Conservation (phyloP, 2,888 invertebrate species). For the Apotomis turbidana region DNA sequence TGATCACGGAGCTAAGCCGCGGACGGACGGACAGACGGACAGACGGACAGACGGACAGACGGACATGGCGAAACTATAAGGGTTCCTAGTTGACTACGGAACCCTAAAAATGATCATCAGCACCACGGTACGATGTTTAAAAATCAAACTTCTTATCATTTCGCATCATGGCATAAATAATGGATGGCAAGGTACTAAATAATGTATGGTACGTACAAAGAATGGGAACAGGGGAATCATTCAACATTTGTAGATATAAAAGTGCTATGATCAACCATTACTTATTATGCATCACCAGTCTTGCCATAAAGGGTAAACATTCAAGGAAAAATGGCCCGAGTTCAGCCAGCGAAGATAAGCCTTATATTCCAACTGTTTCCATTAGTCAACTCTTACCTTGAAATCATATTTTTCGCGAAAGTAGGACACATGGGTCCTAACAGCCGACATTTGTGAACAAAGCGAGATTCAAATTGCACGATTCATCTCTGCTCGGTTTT, state of each 20-base stretch:
- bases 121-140: too few relatives aligned
- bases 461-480: constrained; percentile 73
- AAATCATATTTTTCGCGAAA: constrained; percentile 21
- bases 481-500: constrained; percentile 66
- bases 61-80: too few relatives aligned
- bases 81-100: too few relatives aligned
- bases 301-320: constrained; percentile 3
- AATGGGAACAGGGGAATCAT: too few relatives aligned
- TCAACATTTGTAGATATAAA: neutral
- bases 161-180: too few relatives aligned
- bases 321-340: constrained; percentile 3
- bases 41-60: too few relatives aligned
- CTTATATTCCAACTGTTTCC: constrained; percentile 17
- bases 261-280: neutral
- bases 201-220: too few relatives aligned
- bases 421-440: constrained; percentile 32
- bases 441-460: constrained; percentile 65
- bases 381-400: constrained; percentile 27
- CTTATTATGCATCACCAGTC: constrained; percentile 10
- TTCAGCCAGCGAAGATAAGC: constrained; percentile 8
- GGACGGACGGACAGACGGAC: too few relatives aligned
- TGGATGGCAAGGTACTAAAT: too few relatives aligned
- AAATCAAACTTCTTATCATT: too few relatives aligned
- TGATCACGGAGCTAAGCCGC: too few relatives aligned
- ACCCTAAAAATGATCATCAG: too few relatives aligned